phyloP scores from a whole-genome alignment of 1,140 invertebrate species.

The Trissolcus basalis region DNA sequence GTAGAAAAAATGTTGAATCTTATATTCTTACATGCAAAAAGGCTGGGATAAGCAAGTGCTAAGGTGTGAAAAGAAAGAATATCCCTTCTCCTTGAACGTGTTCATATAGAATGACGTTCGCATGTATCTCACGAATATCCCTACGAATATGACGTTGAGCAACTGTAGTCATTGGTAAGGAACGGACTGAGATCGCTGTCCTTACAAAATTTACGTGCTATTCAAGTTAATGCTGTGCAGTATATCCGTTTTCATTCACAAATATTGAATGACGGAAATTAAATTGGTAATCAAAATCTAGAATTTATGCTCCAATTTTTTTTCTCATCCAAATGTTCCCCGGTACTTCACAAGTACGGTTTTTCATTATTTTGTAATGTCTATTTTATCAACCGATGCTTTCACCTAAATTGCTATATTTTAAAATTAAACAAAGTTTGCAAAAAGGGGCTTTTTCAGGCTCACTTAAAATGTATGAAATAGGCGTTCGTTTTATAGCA shows the following conservation, averaged over 20 bases:
- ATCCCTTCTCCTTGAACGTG: constrained; percentile 44
- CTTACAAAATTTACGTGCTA: constrained; percentile 58
- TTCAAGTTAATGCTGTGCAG: constrained; percentile 59
- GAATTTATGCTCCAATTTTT: too few relatives aligned
- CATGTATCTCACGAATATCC: constrained; percentile 60
- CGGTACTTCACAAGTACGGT: too few relatives aligned
- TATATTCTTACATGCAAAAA: neutral
- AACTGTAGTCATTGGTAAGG: constrained; percentile 38
- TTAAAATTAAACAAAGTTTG: constrained; percentile 12
- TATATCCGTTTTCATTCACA: constrained; percentile 64
- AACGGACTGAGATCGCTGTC: constrained; percentile 57
- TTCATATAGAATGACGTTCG: constrained; percentile 67
- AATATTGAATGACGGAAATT: constrained; percentile 60
- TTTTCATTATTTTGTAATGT: too few relatives aligned
- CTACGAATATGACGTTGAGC: constrained; percentile 24
- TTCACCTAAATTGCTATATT: neutral
- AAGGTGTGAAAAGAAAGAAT: constrained; percentile 2
- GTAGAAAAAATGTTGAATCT: constrained; percentile 29
- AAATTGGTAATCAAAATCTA: neutral
- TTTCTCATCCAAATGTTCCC: too few relatives aligned
- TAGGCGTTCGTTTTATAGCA: constrained; percentile 21
- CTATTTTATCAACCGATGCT: neutral
- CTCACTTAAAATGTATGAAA: constrained; percentile 40
- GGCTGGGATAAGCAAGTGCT: constrained; percentile 5
- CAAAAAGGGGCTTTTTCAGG: constrained; percentile 29